Evolutionary conservation across 2,113 vertebrate species (phyloP).

Genomic region (Lota lota): DNA sequence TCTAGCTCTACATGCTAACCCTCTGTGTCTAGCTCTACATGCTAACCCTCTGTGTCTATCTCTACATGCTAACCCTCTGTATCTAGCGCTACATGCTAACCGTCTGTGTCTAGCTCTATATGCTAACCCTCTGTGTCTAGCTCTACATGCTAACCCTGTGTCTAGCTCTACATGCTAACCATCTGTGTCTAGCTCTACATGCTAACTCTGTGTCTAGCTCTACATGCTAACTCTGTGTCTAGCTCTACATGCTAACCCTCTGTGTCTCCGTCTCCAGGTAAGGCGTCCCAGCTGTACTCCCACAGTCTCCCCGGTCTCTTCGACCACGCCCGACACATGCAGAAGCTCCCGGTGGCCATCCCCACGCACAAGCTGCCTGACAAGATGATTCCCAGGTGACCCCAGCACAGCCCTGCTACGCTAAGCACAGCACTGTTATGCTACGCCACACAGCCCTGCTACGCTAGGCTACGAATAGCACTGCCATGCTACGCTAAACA

Average conservation of each 20-base stretch:
- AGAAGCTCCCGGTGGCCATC: constrained; percentile 95
- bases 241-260: not conserved
- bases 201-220: too few relatives aligned
- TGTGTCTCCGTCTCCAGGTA: constrained; percentile 72
- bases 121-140: not conserved
- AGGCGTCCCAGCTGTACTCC: constrained; percentile 98
- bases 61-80: not conserved
- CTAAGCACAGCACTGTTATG: too few relatives aligned
- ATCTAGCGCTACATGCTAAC: too few relatives aligned
- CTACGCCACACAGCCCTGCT: too few relatives aligned
- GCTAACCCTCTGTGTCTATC: not conserved
- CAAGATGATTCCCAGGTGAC: constrained; percentile 93
- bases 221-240: not conserved
- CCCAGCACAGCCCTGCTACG: not conserved
- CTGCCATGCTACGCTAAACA: too few relatives aligned
- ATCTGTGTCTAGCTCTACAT: not conserved
- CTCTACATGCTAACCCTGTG: not conserved
- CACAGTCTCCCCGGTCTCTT: constrained; percentile 91
- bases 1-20: too few relatives aligned
- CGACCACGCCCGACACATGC: constrained; percentile 95
- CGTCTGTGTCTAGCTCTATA: too few relatives aligned
- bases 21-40: not conserved
- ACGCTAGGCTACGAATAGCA: too few relatives aligned
- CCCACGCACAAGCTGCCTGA: constrained; percentile 96
- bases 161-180: not conserved